Conservation (phyloP, 2,888 invertebrate species). For the Tribolium freemani region DNA sequence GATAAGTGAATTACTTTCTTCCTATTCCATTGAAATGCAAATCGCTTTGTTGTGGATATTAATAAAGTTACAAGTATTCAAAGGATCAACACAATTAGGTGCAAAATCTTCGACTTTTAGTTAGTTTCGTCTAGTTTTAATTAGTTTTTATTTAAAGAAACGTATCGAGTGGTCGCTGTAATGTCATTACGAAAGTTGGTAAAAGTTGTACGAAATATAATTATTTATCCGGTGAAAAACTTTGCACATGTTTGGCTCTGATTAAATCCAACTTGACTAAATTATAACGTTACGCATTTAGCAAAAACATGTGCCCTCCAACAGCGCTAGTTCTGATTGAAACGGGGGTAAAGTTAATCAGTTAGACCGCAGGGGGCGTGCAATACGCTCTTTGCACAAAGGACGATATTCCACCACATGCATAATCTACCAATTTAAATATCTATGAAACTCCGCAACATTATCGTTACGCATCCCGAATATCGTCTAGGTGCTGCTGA, state of each 20-base stretch:
- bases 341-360: conserved; percentile 47
- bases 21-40: conserved; percentile 23
- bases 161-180: not conserved
- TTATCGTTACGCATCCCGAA: conserved; percentile 22
- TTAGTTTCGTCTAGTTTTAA: not conserved
- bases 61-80: conserved; percentile 5
- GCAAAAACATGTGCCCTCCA: conserved; percentile 40
- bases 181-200: conserved; percentile 1
- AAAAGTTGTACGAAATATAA: not conserved
- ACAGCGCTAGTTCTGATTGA: conserved; percentile 42
- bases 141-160: conserved; percentile 3
- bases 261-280: conserved; percentile 1
- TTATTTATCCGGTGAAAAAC: not conserved
- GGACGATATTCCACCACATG: conserved; percentile 26
- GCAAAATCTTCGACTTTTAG: not conserved
- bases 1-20: conserved; percentile 5
- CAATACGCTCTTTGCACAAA: conserved; percentile 42
- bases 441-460: conserved; percentile 33
- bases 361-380: conserved; percentile 44
- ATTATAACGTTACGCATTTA: conserved; percentile 22
- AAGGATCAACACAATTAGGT: not conserved
- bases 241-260: not conserved
- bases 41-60: conserved; percentile 16
- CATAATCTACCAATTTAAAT: conserved; percentile 45
- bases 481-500: not conserved